Evolutionary conservation across 2,888 invertebrate species (phyloP).

Genomic region (Tridacna gigas): DNA sequence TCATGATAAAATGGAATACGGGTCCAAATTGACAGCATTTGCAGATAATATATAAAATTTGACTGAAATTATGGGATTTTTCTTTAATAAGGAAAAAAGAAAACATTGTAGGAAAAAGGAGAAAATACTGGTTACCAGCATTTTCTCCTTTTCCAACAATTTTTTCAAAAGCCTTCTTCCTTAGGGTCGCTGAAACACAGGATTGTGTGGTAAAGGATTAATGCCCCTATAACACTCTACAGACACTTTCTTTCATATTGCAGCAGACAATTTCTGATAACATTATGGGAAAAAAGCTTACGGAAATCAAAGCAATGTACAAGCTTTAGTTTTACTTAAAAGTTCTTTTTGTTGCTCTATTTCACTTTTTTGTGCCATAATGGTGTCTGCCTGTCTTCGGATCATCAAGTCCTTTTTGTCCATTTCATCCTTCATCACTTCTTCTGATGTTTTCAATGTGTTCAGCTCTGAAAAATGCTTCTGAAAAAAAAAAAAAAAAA

Average conservation of each 20-base stretch:
- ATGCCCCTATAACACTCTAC: background rate
- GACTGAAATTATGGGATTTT: no score
- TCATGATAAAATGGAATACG: no score
- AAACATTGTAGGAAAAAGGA: background rate
- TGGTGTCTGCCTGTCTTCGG: conserved; percentile 54
- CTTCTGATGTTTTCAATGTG: conserved; percentile 22
- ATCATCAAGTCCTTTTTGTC: conserved; percentile 54
- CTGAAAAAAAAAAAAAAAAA: conserved; percentile 20
- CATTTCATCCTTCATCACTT: conserved; percentile 45
- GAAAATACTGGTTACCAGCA: background rate
- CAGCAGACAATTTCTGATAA: background rate
- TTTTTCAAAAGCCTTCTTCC: background rate
- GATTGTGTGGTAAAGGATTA: no score
- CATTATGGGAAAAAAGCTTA: background rate
- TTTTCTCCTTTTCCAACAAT: background rate
- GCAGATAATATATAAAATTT: no score
- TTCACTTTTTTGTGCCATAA: conserved; percentile 56
- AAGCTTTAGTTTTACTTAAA: conserved; percentile 33
- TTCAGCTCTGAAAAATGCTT: conserved; percentile 44
- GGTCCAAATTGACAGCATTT: no score
- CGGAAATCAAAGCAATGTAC: conserved; percentile 31
- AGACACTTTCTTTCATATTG: background rate
- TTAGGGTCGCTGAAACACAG: no score
- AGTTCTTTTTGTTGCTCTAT: conserved; percentile 44
- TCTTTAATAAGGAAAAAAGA: background rate